These are phyloP conservation scores for Jordanella pulchra DNA, from an alignment of 2,797 vertebrate species.

Conservation along the genomic window DNA sequence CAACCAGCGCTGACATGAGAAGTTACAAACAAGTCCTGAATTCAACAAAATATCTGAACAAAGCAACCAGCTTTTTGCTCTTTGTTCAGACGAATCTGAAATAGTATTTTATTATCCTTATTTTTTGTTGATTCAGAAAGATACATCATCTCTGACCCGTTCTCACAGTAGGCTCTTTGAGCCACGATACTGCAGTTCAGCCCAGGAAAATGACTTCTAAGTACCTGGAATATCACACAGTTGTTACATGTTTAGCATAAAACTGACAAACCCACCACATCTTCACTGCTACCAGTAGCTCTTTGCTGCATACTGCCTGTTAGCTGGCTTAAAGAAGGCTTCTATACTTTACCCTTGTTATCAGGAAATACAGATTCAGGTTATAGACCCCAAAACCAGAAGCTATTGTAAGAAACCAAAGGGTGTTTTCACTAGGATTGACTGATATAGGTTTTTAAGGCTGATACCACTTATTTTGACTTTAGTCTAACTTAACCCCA, in stretches of 20 bases:
- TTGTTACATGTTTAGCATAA: not conserved
- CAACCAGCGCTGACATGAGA: constrained; percentile 58
- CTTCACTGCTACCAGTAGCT: not conserved
- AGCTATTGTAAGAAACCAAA: not conserved
- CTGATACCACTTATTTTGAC: no score
- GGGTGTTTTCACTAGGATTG: not conserved
- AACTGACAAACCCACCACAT: not conserved
- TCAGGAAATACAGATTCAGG: not conserved
- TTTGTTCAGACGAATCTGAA: constrained; percentile 6
- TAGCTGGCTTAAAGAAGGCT: not conserved
- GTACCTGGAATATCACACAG: not conserved
- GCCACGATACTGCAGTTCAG: no score
- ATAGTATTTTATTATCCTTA: not conserved
- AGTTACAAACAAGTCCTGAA: constrained; percentile 50
- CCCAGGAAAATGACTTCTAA: not conserved
- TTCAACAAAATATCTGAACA: constrained; percentile 33
- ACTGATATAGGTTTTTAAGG: no score
- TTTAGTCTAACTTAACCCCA: no score
- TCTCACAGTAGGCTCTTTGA: not conserved
- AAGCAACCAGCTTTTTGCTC: constrained; percentile 14
- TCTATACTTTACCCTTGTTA: not conserved
- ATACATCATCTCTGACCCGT: not conserved
- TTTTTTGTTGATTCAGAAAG: constrained; percentile 1
- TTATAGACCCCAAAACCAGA: not conserved
- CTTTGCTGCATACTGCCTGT: not conserved